Evolutionary conservation across 2,888 invertebrate genomes (phyloP), one percentile per base, ranked within the genome.

Genomic region (Andrena bucephala): DNA sequence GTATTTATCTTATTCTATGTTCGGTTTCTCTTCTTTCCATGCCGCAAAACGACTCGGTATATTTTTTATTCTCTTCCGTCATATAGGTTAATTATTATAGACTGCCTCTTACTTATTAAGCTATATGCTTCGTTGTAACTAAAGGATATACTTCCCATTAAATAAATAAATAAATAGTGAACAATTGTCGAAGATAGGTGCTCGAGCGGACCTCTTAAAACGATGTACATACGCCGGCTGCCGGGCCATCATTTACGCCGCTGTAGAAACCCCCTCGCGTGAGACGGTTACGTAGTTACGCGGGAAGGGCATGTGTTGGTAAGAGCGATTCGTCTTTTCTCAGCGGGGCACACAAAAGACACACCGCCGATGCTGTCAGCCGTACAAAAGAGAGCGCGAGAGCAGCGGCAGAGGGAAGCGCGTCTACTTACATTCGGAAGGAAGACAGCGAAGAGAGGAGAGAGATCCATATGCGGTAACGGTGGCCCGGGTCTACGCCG

Each of bases 241-340:
- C 31, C 16, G 4, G 42, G 6, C 59, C 20, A 31, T 69, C 33
- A 50, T 69, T 74, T 48, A 42, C 73, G 2, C 52, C 27, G 66
- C 10, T 42, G 31, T 52, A 62, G 36, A 74, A 78, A 36, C 48
- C 24, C 59, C 29, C 27, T 70, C n/a, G 36, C 13, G 16, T 36
- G n/a, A 27, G 16, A 20, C 50, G 27, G 75, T 33, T 13, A 31
- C 54, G 63, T 42, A 42, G 4, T 42, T 42, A 54, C 48, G 52
- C 24, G 13, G 50, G 63, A 77, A 81, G 67, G 71, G 77, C 69
- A 65, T 66, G 74, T 42, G 24, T n/a, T 42, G 62, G 73, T 33
- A 42, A 70, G 84, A 66, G 71, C 52, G 74, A 69, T 62, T 83
- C 66, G 66, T 63, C 83, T 81, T 81, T 85, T 85, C 83, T 70